Base-by-base conservation (phyloP, 2,797 vertebrate genomes). In the Typhlichthys subterraneus region DNA sequence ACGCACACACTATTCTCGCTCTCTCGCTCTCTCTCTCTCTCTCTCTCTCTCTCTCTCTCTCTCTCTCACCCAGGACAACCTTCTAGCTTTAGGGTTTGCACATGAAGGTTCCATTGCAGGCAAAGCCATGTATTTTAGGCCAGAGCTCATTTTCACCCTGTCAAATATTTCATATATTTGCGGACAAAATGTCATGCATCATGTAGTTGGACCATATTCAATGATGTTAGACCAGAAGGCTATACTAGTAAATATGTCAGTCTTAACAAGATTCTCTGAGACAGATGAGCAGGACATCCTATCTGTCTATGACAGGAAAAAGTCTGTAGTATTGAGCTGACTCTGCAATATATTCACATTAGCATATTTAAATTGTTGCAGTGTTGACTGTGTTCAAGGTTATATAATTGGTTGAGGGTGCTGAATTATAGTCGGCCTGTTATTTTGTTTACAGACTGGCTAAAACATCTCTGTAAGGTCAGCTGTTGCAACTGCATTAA, bases 121-220 rank as follows among this genome's bases (percentile, higher is more conserved):
- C 64, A 33, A 31, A 61, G 38, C 45, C 49, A 57, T 66, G 64
- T 52, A 59, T 76, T 72, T 84, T 66, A 62, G 68, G 45, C 52
- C 48, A 1, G 12, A 63, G 64, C 63, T 65, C 61, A 72, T 80
- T 84, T 80, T 73, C 59, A 63, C 57, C 59, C 73, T 65, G 58
- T 80, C 72, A 77, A 51, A 81, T 75, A 59, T 70, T 71, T 75
- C 53, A 70, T 70, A 69, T 72, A 8, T 64, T 67, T 53, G 14
- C 75, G 57, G 68, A 54, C 65, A 15, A 54, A 71, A 70, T 54
- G 63, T 73, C 51, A 62, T 72, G 59, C 68, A 64, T 80, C 63
- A 61, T 57, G 65, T 61, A 65, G 69, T 50, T 53, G 52, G 49
- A 70, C 60, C 23, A 67, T 67, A 58, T 69, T 57, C 71, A 52